These are phyloP conservation scores for Heterocephalus glaber DNA, from an alignment of 2,113 vertebrate species.

Conservation along the genomic window DNA sequence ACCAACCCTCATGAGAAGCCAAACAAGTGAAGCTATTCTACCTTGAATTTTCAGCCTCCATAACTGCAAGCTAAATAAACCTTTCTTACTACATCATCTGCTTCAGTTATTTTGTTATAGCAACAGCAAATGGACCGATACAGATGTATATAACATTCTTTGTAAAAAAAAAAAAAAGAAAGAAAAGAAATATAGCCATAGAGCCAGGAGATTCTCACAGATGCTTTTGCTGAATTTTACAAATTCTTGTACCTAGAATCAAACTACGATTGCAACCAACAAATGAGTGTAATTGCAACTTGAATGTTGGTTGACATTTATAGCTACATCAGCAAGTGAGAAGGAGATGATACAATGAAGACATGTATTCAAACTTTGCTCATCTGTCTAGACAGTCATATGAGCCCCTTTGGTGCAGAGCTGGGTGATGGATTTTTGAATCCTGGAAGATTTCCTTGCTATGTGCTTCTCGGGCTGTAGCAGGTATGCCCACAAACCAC, in stretches of 20 bases:
- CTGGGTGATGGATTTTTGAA: background rate
- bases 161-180: background rate
- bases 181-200: background rate
- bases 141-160: background rate
- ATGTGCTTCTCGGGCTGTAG: background rate
- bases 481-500: background rate
- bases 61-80: background rate
- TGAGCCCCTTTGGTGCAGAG: background rate
- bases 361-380: background rate
- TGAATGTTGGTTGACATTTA: background rate
- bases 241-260: background rate
- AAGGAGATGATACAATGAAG: background rate
- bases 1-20: background rate
- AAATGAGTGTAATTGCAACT: background rate
- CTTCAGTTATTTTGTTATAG: background rate
- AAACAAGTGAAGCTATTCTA: background rate
- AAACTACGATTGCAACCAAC: background rate
- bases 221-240: background rate
- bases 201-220: background rate
- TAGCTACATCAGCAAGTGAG: background rate
- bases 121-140: background rate
- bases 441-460: background rate
- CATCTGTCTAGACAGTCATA: background rate
- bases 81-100: background rate
- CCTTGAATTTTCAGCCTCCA: background rate